phyloP scores from a whole-genome alignment of 1,140 invertebrate species.

The Macrosteles quadrilineatus region DNA sequence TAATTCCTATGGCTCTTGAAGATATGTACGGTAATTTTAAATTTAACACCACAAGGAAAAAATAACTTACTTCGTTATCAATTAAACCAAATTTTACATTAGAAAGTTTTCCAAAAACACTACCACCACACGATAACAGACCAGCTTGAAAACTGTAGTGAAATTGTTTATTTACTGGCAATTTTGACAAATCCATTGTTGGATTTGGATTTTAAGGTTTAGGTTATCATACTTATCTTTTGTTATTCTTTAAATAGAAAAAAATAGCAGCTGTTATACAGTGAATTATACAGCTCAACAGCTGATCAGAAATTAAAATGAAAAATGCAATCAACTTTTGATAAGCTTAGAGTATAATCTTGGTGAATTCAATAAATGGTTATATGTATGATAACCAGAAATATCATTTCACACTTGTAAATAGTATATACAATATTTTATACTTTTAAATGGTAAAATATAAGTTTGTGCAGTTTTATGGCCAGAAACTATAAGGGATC shows the following conservation, averaged over 20 bases:
- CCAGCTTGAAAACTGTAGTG: conserved; percentile 11
- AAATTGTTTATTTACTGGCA: not conserved
- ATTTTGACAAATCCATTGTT: not conserved
- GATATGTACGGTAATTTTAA: not conserved
- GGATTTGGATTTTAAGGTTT: not conserved
- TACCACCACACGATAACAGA: not conserved
- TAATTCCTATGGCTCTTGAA: not conserved
- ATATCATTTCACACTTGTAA: no score
- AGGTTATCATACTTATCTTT: not conserved
- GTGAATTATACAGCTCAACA: not conserved
- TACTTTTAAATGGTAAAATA: no score
- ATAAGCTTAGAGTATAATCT: no score
- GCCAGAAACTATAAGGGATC: no score
- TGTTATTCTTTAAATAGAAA: not conserved
- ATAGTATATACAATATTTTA: no score
- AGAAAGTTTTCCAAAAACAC: conserved; percentile 14
- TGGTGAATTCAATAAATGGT: no score
- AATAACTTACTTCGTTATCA: not conserved
- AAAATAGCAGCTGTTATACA: not conserved
- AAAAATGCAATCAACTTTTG: no score
- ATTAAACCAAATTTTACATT: not conserved
- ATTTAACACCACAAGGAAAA: not conserved
- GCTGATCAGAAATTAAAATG: no score
- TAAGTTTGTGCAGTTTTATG: no score
- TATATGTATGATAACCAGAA: no score